Percentiles rank a stretch among this genome's conserved stretches.
Conservation (phyloP, 2,888 invertebrate species). For the Callyntrura guangdongensis region DNA sequence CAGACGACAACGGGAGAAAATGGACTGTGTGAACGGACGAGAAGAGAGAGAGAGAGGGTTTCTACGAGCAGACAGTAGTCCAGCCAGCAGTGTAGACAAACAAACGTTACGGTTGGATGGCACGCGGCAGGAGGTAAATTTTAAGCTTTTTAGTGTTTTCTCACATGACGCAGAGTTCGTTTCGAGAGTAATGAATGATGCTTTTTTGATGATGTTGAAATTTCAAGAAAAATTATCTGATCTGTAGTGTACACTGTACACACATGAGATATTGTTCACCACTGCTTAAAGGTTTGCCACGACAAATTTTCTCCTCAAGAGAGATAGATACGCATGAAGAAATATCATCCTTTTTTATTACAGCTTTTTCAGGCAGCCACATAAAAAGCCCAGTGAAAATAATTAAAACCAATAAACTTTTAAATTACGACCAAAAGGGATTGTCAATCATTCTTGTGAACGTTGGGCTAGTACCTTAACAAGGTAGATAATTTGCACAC, state of each 20-base stretch:
- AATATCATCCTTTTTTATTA: neutral
- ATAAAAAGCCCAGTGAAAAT: slow-evolving; percentile 31
- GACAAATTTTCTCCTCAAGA: neutral
- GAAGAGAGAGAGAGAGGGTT: slow-evolving; percentile 3
- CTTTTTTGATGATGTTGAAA: slow-evolving; percentile 61
- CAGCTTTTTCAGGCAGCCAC: neutral
- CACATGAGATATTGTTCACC: neutral
- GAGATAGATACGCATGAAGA: neutral
- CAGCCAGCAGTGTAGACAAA: slow-evolving; percentile 31
- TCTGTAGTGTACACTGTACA: neutral
- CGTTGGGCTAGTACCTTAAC: neutral
- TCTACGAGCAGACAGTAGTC: slow-evolving; percentile 27
- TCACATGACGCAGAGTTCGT: slow-evolving; percentile 23
- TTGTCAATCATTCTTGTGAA: slow-evolving; percentile 45
- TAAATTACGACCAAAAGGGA: slow-evolving; percentile 2
- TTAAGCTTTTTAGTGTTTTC: slow-evolving; percentile 19
- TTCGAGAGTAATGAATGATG: slow-evolving; percentile 50
- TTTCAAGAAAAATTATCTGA: slow-evolving; percentile 46
- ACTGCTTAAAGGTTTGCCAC: neutral
- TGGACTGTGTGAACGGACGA: slow-evolving; percentile 9
- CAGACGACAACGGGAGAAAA: slow-evolving; percentile 49
- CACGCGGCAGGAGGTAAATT: slow-evolving; percentile 62
- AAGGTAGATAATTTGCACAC: slow-evolving; percentile 20
- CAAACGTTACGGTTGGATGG: slow-evolving; percentile 46
- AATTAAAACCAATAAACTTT: slow-evolving; percentile 42